Base-by-base conservation (phyloP, 2,888 invertebrate genomes). In the Pinctada fucata region DNA sequence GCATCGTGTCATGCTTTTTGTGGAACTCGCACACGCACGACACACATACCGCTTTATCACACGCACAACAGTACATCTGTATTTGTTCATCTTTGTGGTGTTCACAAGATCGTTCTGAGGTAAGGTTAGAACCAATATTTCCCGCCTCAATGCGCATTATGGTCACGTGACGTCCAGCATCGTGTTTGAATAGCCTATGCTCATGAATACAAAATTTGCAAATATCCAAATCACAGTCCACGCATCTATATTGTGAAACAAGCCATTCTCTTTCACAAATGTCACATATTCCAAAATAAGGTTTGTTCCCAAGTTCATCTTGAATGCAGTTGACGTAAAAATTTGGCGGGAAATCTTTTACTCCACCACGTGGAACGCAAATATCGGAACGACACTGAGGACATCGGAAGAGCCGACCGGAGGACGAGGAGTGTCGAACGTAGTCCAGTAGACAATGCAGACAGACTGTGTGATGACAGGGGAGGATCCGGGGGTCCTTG, bases 401-500 rank as follows among this genome's bases (percentile, higher is more conserved):
- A 75, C 86, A 86, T 16, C 86, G 80, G 81, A 90, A 90, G 66
- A 88, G 79, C 75, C 88, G 83, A 4, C 88, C 88, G 6, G 89
- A 84, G 51, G 84, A 81, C 3, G 90, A 87, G 5, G 87, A 86
- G 5, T 85, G 83, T 50, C 86, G 78, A 10, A 89, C 83, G 63
- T 84, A 86, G 74, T 87, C 87, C 10, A 84, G 72, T 13, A 90
- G 84, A 74, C 90, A 90, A 70, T 87, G 85, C 47, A 88, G 79
- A 77, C 89, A 90, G 51, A 89, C 84, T 8, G 88, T 87, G 81
- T 90, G 90, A 73, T 89, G 88, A 76, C 90, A 90, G 8, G 89
- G 87, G 13, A 90, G 83, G 5, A 90, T 87, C 10, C 90, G 78
- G 3, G 90, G 90, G 72, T 90, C 90, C 67, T 86, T 87, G 76